phyloP scores from a whole-genome alignment of 2,888 invertebrate genomes.

The Ommatoiulus sabulosus region DNA sequence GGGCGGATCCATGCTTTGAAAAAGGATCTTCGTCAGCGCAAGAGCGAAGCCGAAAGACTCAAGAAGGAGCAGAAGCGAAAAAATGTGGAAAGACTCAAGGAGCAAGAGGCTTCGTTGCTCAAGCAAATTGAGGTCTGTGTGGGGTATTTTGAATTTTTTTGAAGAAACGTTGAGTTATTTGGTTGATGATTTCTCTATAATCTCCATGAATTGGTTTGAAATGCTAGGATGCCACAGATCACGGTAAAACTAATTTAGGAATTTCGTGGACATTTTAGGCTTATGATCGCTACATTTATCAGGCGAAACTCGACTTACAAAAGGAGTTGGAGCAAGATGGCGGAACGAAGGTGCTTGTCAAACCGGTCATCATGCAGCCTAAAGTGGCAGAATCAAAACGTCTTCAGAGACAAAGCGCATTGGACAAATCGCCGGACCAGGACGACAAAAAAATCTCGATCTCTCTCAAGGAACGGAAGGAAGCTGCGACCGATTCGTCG shows the following conservation, averaged over 20 bases:
- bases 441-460: conserved; percentile 7
- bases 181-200: no score
- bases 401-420: background rate
- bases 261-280: conserved; percentile 61
- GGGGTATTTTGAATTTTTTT: no score
- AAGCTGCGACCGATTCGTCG: background rate
- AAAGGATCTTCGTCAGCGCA: conserved; percentile 70
- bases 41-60: conserved; percentile 69
- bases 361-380: conserved; percentile 70
- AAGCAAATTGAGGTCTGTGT: conserved; percentile 69
- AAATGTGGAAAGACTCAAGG: conserved; percentile 69
- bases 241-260: conserved; percentile 59
- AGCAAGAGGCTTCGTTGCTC: conserved; percentile 70
- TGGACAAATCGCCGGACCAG: conserved; percentile 46
- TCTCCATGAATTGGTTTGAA: no score
- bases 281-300: conserved; percentile 67
- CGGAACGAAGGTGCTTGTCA: conserved; percentile 63
- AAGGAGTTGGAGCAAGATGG: conserved; percentile 66
- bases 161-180: no score
- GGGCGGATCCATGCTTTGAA: conserved; percentile 69
- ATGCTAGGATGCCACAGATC: no score
- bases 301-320: conserved; percentile 66
- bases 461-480: background rate
- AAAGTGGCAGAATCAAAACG: conserved; percentile 62
- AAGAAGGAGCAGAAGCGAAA: conserved; percentile 69